These are phyloP conservation scores for Conopomorpha cramerella DNA, from an alignment of 1,140 invertebrate genomes.

Conservation along the genomic window DNA sequence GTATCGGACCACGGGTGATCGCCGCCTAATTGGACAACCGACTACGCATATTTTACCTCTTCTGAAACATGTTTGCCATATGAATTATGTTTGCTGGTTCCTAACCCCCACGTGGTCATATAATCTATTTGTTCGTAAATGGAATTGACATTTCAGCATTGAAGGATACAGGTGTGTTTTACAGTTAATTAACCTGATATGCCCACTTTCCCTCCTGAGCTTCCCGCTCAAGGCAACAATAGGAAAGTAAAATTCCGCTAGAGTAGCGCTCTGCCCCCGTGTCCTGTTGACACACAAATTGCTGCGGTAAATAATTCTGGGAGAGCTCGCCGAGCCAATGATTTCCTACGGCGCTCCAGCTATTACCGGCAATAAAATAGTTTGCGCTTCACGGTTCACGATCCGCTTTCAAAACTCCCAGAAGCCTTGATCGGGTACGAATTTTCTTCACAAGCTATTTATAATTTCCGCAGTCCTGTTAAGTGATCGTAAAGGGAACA, in stretches of 20 bases:
- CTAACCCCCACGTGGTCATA: constrained; percentile 16
- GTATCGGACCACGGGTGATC: too few species aligned
- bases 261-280: constrained; percentile 30
- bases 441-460: too few species aligned
- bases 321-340: constrained; percentile 6
- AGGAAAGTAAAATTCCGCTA: constrained; percentile 58
- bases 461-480: too few species aligned
- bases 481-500: too few species aligned
- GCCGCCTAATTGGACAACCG: constrained; percentile 37
- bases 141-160: too few species aligned
- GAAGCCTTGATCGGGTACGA: too few species aligned
- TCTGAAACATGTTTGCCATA: too few species aligned
- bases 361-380: background rate
- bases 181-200: too few species aligned
- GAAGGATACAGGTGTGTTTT: too few species aligned
- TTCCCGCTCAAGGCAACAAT: constrained; percentile 47
- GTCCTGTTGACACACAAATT: constrained; percentile 56
- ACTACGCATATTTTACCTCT: constrained; percentile 38
- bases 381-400: background rate
- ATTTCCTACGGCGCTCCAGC: background rate
- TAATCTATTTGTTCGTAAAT: too few species aligned
- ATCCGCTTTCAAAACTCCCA: too few species aligned
- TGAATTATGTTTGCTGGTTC: background rate
- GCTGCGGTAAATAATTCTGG: constrained; percentile 36
- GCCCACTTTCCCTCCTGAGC: constrained; percentile 57